Base-by-base conservation (phyloP, 2,797 vertebrate species). In the Nannoperca obscura region DNA sequence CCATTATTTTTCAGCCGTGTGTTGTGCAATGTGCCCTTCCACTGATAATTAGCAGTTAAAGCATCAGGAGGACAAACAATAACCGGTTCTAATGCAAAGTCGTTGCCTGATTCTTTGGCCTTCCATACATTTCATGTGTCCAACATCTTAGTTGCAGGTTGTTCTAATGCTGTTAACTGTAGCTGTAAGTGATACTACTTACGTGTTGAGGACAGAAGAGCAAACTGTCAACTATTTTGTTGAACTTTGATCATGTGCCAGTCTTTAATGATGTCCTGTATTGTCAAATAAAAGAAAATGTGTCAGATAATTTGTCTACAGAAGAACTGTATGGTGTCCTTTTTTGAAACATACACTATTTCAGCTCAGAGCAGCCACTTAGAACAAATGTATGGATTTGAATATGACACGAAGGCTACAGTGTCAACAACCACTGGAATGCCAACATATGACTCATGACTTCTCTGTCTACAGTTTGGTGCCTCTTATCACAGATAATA, bases 261-360 rank as follows among this genome's bases (percentile, higher is more conserved):
- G 86, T 86, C 76, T 79, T 84, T 74, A 50, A 74, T 40, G 17
- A 78, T 82, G 50, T 72, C 63, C 49, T 78, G 62, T 87, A 61
- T 78, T 83, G 74, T 89, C 77, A 63, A 89, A 90, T 92, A 80
- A 88, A 92, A 82, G 1, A 49, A 81, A 55, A 74, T 20, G 54
- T 65, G 65, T 86, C 46, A 34, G 22, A 59, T 19, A 44, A 0
- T 13, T 55, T 58, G 42, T 44, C 27, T 59, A 7, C 34, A 20
- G 34, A 54, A 38, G 2, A 32, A 5, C 12, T 55, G 32, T 12
- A 5, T 58, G 36, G 0, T 38, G 36, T 11, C 36, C 11, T 1
- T 58, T 5, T 68, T 8, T 62, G 20, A 27, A 57, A 10, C 24
- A 11, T 30, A 10, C 2, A 7, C 14, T 46, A 0, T 60, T 49